Percentiles rank a stretch among this genome's conserved stretches.
These are phyloP conservation scores for Anas bernieri DNA, from an alignment of 2,797 vertebrate genomes.

Conservation along the genomic window DNA sequence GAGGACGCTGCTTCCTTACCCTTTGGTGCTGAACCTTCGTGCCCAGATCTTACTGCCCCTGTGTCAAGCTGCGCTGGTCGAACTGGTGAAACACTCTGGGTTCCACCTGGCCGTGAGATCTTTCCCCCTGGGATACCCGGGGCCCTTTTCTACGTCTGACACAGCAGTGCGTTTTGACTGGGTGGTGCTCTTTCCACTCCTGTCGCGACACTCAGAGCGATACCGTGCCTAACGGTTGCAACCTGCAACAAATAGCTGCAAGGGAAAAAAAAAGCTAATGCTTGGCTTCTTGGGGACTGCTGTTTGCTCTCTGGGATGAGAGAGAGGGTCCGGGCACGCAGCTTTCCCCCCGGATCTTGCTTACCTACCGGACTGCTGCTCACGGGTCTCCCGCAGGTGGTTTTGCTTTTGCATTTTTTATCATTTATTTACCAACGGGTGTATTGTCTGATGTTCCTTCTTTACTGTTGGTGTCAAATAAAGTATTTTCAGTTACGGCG, in stretches of 20 bases:
- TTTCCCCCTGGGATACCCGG: background rate
- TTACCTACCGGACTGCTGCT: background rate
- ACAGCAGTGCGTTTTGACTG: background rate
- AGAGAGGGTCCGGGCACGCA: background rate
- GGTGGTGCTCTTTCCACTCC: background rate
- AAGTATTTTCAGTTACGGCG: constrained; percentile 69
- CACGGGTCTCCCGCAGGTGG: background rate
- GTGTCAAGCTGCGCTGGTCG: background rate
- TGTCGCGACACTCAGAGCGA: background rate
- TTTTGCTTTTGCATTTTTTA: constrained; percentile 35
- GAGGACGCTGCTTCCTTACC: background rate
- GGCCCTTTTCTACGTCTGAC: background rate
- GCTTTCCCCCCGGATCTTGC: background rate
- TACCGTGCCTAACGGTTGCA: background rate
- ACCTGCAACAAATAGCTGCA: background rate
- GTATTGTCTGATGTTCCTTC: constrained; percentile 38
- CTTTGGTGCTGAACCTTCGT: background rate
- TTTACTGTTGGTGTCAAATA: constrained; percentile 64
- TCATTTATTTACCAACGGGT: constrained; percentile 42
- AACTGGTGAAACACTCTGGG: background rate
- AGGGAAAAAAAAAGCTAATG: background rate
- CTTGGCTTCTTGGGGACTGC: background rate
- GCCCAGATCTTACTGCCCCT: background rate
- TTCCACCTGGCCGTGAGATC: background rate
- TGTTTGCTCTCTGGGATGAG: background rate